Percentiles rank a stretch among this genome's conserved stretches.
Conservation (phyloP, 37 sponge, comb jelly and placozoan genomes). For the Oopsacas minuta region DNA sequence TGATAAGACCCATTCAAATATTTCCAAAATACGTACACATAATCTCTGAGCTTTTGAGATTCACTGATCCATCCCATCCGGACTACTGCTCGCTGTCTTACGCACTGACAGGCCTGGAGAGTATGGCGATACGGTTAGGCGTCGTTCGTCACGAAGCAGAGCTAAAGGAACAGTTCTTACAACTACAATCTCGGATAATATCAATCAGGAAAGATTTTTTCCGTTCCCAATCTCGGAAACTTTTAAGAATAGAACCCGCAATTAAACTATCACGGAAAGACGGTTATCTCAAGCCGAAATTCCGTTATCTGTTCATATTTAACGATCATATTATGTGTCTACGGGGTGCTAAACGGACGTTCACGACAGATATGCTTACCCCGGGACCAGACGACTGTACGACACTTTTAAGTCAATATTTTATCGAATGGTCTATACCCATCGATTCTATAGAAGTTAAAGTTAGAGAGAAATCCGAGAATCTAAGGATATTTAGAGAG, state of each 20-base stretch:
- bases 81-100: neutral
- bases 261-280: neutral
- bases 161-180: slow-evolving; percentile 14
- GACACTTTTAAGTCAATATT: neutral
- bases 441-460: neutral
- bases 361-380: neutral
- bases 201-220: slow-evolving; percentile 6
- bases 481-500: neutral
- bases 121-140: neutral
- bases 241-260: neutral
- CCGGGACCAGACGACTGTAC: neutral
- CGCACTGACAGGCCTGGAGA: neutral
- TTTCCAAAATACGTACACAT: neutral
- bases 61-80: neutral
- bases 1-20: neutral
- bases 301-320: neutral
- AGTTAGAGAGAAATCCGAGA: neutral
- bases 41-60: neutral
- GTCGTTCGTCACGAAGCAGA: neutral
- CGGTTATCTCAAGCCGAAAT: neutral
- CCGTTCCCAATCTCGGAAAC: neutral
- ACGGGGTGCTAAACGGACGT: neutral
- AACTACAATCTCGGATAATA: neutral
- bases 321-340: neutral
- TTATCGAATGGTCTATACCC: neutral